phyloP scores from a whole-genome alignment of 2,888 invertebrate genomes.

The Malacosoma neustria region DNA sequence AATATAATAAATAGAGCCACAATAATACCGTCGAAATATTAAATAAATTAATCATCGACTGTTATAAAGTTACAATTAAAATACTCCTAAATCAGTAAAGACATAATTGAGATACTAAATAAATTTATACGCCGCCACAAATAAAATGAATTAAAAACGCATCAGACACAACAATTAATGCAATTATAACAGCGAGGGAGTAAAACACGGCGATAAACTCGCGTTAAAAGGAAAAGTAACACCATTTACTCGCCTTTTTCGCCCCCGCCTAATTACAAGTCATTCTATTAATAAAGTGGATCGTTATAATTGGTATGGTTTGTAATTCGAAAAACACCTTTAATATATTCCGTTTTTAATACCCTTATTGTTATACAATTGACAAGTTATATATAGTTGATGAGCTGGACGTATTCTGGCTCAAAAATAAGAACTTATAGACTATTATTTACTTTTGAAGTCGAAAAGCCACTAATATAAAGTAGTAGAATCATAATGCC shows the following conservation, averaged over 20 bases:
- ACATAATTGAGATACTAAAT: neutral
- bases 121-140: constrained; percentile 13
- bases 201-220: constrained; percentile 56
- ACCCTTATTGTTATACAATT: no score
- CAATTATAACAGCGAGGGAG: constrained; percentile 56
- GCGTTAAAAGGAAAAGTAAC: constrained; percentile 57
- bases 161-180: constrained; percentile 59
- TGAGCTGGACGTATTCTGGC: no score
- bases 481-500: no score
- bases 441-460: no score
- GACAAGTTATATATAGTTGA: no score
- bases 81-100: neutral
- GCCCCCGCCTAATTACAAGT: constrained; percentile 66
- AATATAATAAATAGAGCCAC: no score
- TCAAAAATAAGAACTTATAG: no score
- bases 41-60: no score
- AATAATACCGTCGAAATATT: no score
- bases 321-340: constrained; percentile 10
- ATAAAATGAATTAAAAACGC: constrained; percentile 21
- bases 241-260: constrained; percentile 65
- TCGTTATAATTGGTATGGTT: constrained; percentile 52
- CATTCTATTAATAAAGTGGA: constrained; percentile 66
- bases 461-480: no score
- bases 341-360: neutral
- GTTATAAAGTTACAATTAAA: neutral